phyloP scores from a whole-genome alignment of 2,888 invertebrate genomes.

The Trichogramma evanescens region DNA sequence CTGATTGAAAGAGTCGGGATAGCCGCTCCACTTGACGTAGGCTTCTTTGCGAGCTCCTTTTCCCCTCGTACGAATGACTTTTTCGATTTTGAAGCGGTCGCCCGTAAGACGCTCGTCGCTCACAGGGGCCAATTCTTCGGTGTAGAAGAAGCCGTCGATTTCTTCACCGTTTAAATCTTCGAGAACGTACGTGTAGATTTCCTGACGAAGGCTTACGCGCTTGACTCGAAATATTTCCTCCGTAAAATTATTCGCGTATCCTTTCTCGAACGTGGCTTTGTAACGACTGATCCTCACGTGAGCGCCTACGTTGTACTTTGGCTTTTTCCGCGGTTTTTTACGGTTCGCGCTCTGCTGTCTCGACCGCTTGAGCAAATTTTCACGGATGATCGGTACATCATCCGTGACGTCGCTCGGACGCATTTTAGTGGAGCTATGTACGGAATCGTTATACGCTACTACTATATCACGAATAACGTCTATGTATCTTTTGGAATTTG shows the following conservation, averaged over 20 bases:
- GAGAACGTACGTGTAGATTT: slow-evolving; percentile 25
- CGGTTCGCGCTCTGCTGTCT: neutral
- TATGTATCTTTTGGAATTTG: no score
- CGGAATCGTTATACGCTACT: no score
- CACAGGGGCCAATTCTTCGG: slow-evolving; percentile 2
- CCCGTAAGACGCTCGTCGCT: neutral
- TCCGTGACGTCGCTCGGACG: neutral
- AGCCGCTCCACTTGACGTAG: slow-evolving; percentile 28
- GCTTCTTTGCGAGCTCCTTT: slow-evolving; percentile 4
- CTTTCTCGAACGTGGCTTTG: neutral
- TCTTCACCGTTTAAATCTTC: slow-evolving; percentile 12
- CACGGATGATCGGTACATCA: slow-evolving; percentile 2
- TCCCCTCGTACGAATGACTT: slow-evolving; percentile 3
- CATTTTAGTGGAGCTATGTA: no score
- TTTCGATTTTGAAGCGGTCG: slow-evolving; percentile 1
- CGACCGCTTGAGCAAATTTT: neutral
- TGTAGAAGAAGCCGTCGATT: slow-evolving; percentile 19
- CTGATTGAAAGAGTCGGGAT: slow-evolving; percentile 9
- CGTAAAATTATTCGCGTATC: neutral
- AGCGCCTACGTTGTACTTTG: neutral
- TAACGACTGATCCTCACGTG: neutral
- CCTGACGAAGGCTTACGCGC: neutral
- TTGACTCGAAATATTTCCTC: neutral
- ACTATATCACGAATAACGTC: no score
- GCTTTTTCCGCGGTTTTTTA: neutral